A percentile compares a stretch with the other conserved stretches of the same genome.
phyloP scores from a whole-genome alignment of 2,888 invertebrate genomes.

The Tenthredo livida region DNA sequence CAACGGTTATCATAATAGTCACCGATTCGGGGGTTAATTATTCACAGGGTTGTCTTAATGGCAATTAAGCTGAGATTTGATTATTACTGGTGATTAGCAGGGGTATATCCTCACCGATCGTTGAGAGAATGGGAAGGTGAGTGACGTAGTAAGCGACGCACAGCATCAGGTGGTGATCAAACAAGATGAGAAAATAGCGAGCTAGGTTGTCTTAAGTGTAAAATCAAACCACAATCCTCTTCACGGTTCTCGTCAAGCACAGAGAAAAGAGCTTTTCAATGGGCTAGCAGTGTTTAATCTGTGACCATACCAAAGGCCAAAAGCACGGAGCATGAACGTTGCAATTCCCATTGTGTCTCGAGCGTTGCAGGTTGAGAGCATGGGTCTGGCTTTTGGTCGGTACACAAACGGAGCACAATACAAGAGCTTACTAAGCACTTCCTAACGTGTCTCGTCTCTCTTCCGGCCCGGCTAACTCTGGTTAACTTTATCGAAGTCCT shows the following conservation, averaged over 20 bases:
- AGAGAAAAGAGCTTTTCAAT: neutral
- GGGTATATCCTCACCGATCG: neutral
- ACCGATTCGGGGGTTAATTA: neutral
- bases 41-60: neutral
- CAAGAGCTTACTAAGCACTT: constrained; percentile 47
- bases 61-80: constrained; percentile 1
- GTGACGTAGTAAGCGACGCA: neutral
- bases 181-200: too few species aligned
- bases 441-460: constrained; percentile 23
- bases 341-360: constrained; percentile 34
- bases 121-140: neutral
- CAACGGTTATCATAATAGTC: neutral
- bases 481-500: constrained; percentile 7
- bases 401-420: constrained; percentile 23
- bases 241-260: neutral
- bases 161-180: neutral
- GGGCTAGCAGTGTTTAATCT: constrained; percentile 14
- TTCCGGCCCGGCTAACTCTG: neutral
- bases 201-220: neutral
- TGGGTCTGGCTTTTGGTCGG: constrained; percentile 19
- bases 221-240: neutral
- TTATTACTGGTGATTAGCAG: neutral
- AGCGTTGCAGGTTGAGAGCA: neutral
- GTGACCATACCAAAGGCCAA: constrained; percentile 27
- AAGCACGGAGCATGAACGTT: neutral